Evolutionary conservation across 2,888 invertebrate species (phyloP).

Genomic region (Ormyrus rosae): DNA sequence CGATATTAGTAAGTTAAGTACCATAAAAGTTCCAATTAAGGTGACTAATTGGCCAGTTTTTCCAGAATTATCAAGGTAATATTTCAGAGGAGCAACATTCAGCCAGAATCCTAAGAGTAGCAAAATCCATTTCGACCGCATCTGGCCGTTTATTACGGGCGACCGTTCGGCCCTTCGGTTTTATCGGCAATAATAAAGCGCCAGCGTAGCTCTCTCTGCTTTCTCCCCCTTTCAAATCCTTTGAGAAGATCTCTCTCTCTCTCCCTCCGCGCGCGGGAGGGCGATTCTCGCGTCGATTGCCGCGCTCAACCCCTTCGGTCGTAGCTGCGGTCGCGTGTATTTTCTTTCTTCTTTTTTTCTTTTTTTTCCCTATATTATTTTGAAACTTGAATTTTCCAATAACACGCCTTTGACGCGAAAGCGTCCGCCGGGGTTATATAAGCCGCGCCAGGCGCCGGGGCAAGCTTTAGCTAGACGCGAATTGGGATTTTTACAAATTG

Average conservation of each 20-base stretch:
- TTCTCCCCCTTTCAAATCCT: conserved; percentile 10
- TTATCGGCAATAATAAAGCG: conserved; percentile 38
- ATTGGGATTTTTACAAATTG: conserved; percentile 71
- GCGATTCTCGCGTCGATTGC: background rate
- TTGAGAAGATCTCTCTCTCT: background rate
- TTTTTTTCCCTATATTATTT: conserved; percentile 33
- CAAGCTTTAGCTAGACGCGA: conserved; percentile 39
- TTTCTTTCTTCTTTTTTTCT: background rate
- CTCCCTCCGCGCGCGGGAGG: too few species aligned
- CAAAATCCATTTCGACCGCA: conserved; percentile 13
- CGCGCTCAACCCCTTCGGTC: background rate
- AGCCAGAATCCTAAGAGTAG: background rate
- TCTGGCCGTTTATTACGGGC: conserved; percentile 31
- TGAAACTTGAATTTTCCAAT: conserved; percentile 54
- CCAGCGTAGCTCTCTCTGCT: background rate
- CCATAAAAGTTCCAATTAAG: background rate
- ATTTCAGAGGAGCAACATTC: background rate
- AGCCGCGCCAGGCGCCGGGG: conserved; percentile 52
- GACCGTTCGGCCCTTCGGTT: conserved; percentile 30
- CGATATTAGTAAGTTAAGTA: too few species aligned
- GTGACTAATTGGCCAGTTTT: background rate
- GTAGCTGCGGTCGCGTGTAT: too few species aligned
- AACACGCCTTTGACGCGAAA: conserved; percentile 51
- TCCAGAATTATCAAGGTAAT: too few species aligned
- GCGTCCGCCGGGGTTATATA: conserved; percentile 52